Evolutionary conservation across 2,797 vertebrate species (phyloP).

Genomic region (Chromobotia macracanthus): DNA sequence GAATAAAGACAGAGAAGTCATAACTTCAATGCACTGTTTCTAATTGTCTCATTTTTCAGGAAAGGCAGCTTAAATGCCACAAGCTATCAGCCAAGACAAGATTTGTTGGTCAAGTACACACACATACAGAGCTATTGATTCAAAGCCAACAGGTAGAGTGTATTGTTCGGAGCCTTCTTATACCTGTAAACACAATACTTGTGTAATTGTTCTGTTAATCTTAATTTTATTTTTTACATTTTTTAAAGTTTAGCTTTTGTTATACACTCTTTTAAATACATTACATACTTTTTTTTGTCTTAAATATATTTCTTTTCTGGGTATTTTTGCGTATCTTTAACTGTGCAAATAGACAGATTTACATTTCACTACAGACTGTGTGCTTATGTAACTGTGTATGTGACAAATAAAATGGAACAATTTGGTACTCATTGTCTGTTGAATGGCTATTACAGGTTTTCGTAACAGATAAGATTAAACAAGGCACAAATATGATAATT

Average conservation of each 20-base stretch:
- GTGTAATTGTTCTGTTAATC: too few relatives aligned
- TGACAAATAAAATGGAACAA: neutral
- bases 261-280: too few relatives aligned
- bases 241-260: too few relatives aligned
- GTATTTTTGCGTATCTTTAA: too few relatives aligned
- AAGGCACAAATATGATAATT: neutral
- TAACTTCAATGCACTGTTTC: too few relatives aligned
- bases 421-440: neutral
- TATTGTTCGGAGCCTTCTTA: neutral
- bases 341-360: too few relatives aligned
- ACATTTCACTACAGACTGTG: too few relatives aligned
- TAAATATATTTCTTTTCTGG: too few relatives aligned
- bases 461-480: neutral
- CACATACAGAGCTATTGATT: neutral
- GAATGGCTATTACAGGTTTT: neutral
- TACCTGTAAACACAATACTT: neutral
- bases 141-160: neutral
- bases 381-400: too few relatives aligned
- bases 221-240: too few relatives aligned
- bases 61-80: neutral
- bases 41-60: conserved; percentile 10
- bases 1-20: neutral
- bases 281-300: too few relatives aligned
- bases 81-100: conserved; percentile 18
- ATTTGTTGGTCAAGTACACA: neutral